These are phyloP conservation scores for Danio aesculapii DNA, from an alignment of 2,797 vertebrate species.

Conservation along the genomic window DNA sequence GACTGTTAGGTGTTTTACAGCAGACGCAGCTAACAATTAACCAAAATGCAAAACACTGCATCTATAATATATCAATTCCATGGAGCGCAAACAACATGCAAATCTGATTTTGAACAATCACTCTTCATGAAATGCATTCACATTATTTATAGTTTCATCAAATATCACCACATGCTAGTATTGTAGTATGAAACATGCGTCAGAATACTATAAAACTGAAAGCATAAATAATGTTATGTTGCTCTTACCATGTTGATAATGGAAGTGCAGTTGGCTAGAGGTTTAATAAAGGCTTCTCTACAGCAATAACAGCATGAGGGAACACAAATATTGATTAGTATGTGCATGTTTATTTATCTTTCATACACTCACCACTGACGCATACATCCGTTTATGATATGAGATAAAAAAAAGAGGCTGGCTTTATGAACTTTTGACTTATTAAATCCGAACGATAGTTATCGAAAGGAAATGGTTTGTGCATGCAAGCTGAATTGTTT, in stretches of 20 bases:
- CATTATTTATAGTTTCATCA: no score
- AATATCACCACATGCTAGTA: no score
- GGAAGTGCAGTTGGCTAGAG: not conserved
- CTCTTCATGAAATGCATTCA: no score
- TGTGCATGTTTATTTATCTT: no score
- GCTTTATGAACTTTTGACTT: not conserved
- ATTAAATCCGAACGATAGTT: not conserved
- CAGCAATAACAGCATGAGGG: not conserved
- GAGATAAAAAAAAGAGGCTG: not conserved
- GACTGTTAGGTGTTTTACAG: not conserved
- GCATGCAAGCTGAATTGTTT: not conserved
- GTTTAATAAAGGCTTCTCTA: not conserved
- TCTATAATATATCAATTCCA: not conserved
- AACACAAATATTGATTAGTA: not conserved
- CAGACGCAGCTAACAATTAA: slow-evolving; percentile 14
- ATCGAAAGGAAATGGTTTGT: not conserved
- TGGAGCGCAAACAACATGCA: not conserved
- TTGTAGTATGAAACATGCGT: not conserved
- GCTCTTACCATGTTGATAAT: not conserved
- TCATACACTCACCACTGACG: not conserved
- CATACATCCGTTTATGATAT: not conserved
- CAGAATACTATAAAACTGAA: not conserved
- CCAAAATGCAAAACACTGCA: slow-evolving; percentile 26
- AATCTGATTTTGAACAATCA: not conserved
- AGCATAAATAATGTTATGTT: not conserved